Percentiles rank a stretch among this genome's conserved stretches.
These are phyloP conservation scores for Mythimna vitellina DNA, from an alignment of 2,888 invertebrate species.

Conservation along the genomic window DNA sequence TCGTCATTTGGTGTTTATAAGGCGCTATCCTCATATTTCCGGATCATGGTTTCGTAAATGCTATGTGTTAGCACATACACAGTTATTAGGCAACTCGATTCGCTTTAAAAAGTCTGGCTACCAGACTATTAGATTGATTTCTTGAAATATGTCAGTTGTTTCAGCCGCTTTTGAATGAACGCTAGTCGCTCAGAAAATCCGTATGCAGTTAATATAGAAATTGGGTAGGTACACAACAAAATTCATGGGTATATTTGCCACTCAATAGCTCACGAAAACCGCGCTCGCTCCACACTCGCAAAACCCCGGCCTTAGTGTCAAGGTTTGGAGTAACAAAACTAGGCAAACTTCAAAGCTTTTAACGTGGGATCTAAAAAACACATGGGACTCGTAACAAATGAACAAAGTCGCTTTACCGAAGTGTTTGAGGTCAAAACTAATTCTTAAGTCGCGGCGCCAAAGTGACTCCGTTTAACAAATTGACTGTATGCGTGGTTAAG, in stretches of 20 bases:
- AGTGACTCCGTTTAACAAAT: slow-evolving; percentile 56
- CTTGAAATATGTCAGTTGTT: too few species aligned
- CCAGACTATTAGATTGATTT: too few species aligned
- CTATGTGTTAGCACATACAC: too few species aligned
- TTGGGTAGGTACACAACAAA: too few species aligned
- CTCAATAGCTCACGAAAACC: background rate
- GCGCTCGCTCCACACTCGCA: background rate
- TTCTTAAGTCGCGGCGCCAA: slow-evolving; percentile 58
- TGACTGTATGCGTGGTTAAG: slow-evolving; percentile 4
- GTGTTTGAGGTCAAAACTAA: slow-evolving; percentile 64
- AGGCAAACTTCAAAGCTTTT: slow-evolving; percentile 73
- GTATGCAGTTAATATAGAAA: background rate
- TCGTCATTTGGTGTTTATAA: too few species aligned
- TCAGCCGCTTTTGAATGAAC: too few species aligned
- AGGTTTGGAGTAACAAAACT: slow-evolving; percentile 39
- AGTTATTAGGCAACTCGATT: too few species aligned
- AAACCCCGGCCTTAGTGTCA: slow-evolving; percentile 22
- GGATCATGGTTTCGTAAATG: too few species aligned
- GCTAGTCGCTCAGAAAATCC: too few species aligned
- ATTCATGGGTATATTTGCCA: slow-evolving; percentile 3
- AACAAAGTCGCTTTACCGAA: slow-evolving; percentile 61
- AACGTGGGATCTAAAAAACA: slow-evolving; percentile 71
- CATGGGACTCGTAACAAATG: slow-evolving; percentile 70
- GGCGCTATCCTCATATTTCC: too few species aligned
- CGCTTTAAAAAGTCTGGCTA: too few species aligned